Conservation (phyloP, 2,113 vertebrate species). For the Anarhynchus alexandrinus region DNA sequence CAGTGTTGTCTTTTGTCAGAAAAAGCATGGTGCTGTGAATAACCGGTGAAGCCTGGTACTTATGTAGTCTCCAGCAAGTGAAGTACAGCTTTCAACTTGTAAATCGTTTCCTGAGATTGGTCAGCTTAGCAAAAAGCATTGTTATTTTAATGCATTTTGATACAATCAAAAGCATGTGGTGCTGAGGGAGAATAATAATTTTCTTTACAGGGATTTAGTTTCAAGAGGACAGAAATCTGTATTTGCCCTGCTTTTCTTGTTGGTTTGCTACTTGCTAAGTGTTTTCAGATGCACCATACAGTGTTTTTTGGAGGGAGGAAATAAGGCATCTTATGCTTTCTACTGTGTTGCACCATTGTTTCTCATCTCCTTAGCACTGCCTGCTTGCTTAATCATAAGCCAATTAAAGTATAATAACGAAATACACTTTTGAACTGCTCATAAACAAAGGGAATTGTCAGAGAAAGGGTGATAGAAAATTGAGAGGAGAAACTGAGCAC, state of each 20-base stretch:
- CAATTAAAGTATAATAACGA: slow-evolving; percentile 35
- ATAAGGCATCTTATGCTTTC: background rate
- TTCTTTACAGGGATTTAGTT: slow-evolving; percentile 42
- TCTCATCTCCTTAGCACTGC: background rate
- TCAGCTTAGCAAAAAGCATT: background rate
- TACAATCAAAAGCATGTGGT: slow-evolving; percentile 1
- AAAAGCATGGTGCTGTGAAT: background rate
- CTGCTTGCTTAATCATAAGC: slow-evolving; percentile 53
- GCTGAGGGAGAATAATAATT: slow-evolving; percentile 23
- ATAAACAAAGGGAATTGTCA: background rate
- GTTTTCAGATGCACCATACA: background rate
- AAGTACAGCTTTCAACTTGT: background rate
- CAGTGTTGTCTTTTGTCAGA: background rate
- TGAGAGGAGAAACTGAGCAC: background rate
- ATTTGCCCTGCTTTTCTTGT: background rate
- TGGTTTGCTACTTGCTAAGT: background rate
- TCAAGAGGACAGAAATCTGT: background rate
- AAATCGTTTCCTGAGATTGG: background rate
- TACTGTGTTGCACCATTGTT: background rate
- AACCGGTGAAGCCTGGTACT: background rate
- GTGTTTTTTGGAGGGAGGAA: background rate
- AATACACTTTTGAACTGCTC: slow-evolving; percentile 22
- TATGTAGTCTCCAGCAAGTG: background rate
- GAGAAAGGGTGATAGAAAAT: background rate
- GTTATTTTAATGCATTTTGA: slow-evolving; percentile 47